A percentile compares a stretch with the other conserved stretches of the same genome.
phyloP scores from a whole-genome alignment of 2,797 vertebrate genomes.

The Rhyacichthys aspro region DNA sequence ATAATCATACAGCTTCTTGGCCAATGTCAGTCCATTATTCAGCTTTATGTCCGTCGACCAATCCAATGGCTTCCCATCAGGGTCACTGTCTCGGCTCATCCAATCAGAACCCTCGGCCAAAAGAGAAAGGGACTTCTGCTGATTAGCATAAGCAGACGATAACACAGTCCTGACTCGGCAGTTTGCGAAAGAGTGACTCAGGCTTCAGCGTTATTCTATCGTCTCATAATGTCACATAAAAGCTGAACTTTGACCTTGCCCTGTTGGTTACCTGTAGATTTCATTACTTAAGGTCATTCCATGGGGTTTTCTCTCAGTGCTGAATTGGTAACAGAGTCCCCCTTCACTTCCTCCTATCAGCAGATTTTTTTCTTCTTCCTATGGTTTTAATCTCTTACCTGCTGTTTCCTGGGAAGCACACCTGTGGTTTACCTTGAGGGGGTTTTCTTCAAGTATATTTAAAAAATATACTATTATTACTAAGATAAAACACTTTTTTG shows the following conservation, averaged over 20 bases:
- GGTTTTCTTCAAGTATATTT: neutral
- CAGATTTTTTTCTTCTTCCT: conserved; percentile 43
- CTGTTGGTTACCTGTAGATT: conserved; percentile 44
- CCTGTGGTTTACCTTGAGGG: neutral
- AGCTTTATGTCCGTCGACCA: conserved; percentile 67
- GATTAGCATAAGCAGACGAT: conserved; percentile 67
- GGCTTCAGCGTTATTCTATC: conserved; percentile 25
- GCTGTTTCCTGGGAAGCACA: conserved; percentile 14
- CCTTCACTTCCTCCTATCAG: conserved; percentile 42
- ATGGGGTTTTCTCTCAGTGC: conserved; percentile 42
- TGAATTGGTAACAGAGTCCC: conserved; percentile 52
- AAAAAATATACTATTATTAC: neutral
- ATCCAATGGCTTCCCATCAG: conserved; percentile 65
- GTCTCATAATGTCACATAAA: conserved; percentile 11
- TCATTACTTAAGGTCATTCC: conserved; percentile 49
- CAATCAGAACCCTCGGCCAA: conserved; percentile 72
- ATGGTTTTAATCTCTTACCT: conserved; percentile 33
- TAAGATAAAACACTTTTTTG: neutral
- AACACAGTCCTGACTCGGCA: conserved; percentile 57
- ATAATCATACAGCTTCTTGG: conserved; percentile 43
- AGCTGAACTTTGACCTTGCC: conserved; percentile 29
- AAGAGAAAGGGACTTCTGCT: conserved; percentile 53
- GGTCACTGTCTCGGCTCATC: conserved; percentile 69
- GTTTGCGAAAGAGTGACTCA: conserved; percentile 27
- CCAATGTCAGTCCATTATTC: conserved; percentile 66